Base-by-base conservation (phyloP, 1,140 invertebrate genomes). In the Tetranychus urticae region DNA sequence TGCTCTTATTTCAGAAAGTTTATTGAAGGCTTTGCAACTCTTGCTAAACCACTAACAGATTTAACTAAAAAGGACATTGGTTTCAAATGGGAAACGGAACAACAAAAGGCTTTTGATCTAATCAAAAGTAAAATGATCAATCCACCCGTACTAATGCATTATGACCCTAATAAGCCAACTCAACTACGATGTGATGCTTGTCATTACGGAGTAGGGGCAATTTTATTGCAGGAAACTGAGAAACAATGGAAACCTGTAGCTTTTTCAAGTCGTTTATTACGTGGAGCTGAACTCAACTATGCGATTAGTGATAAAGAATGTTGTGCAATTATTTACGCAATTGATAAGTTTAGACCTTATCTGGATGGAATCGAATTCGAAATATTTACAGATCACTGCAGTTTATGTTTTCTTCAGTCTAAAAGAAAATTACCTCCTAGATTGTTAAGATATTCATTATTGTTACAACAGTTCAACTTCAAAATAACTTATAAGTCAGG, bases 21-120 rank as follows among this genome's bases (percentile, higher is more conserved):
- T 37, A 60, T 65, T 68, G 13, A 42, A 47, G 56, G 70, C 56
- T 69, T 71, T 36, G 69, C 72, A 3, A 57, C 61, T 14, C 56
- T 71, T 35, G 65, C 71, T 36, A 59, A 63, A 31, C 56, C 56
- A n/a, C n/a, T 57, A 33, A 57, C 56, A 6, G 31, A 57, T n/a
- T 33, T 57, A 13, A 57, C 56, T 8, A 57, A n/a, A 39, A 57
- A 57, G n/a, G 33, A 57, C 6, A 37, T 37, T 35, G 14, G 14
- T 13, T 57, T 57, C 33, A n/a, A 33, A 8, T 57, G 56, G 56
- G 36, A 7, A 57, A 1, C 3, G 1, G 56, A 57, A 35, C 36
- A 37, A 33, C 8, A 57, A 10, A 33, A 57, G 4, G 56, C 56
- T n/a, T 57, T 57, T 39, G 5, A 52, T 6, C 6, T 8, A 52